Evolutionary conservation across 2,888 invertebrate species (phyloP).

Genomic region (Hyppa rectilinea): DNA sequence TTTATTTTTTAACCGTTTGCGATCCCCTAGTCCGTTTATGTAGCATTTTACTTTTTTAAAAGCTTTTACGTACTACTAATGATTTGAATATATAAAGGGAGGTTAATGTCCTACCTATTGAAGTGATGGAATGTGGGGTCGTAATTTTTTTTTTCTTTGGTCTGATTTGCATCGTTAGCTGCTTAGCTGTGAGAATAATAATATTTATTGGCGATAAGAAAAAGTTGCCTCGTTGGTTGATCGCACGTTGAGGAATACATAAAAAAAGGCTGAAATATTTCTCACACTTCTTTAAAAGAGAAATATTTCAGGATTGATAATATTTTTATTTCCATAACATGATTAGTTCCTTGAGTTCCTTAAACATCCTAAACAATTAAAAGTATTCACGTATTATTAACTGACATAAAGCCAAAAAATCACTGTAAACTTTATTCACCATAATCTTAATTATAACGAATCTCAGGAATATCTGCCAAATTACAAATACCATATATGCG

Average conservation of each 20-base stretch:
- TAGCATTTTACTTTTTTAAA: constrained; percentile 58
- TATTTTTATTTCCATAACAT: too few species aligned
- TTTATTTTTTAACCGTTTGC: constrained; percentile 80
- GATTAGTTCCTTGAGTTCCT: not conserved
- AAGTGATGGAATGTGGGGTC: not conserved
- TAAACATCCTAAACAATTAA: not conserved
- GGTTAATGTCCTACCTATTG: not conserved
- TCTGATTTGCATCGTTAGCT: not conserved
- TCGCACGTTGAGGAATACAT: too few species aligned
- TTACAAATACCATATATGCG: not conserved
- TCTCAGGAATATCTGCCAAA: not conserved
- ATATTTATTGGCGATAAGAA: too few species aligned
- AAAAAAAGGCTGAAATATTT: too few species aligned
- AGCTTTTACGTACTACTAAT: constrained; percentile 42
- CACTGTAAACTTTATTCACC: too few species aligned
- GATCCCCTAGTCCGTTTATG: constrained; percentile 59
- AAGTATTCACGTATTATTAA: not conserved
- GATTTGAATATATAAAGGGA: constrained; percentile 25
- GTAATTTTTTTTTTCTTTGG: not conserved
- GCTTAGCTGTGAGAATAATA: too few species aligned
- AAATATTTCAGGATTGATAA: too few species aligned
- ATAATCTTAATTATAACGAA: too few species aligned
- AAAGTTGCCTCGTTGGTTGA: too few species aligned
- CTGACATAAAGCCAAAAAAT: too few species aligned
- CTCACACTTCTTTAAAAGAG: too few species aligned